Base-by-base conservation (phyloP, 2,888 invertebrate genomes). In the Hololepta plana region DNA sequence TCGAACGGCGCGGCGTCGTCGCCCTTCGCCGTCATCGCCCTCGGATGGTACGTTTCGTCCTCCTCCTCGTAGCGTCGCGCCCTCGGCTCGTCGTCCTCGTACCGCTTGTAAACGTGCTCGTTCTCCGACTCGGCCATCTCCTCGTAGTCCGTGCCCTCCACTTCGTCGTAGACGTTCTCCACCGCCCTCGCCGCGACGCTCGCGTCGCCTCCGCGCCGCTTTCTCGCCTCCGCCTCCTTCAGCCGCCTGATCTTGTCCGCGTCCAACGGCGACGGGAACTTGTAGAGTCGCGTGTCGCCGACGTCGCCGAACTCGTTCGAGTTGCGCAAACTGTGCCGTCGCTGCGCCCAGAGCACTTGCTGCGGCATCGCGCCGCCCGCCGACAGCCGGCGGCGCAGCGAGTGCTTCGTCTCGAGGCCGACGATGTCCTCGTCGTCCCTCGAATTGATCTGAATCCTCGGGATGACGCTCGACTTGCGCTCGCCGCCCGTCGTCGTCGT, bases 1-100 rank as follows among this genome's bases (percentile, higher is more conserved):
- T 62, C 61, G 34, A 67, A 68, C 0, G 65, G 63, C 42, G 64
- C 56, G 27, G 63, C 62, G 20, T 59, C 59, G 10, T 60, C 57
- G 7, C 28, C 19, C 36, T 31, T 32, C 20, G 10, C 15, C 44
- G 43, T 39, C 55, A 67, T 67, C 32, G 59, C 60, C 35, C 68
- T 58, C 2, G 76, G 75, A 49, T 73, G 70, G 45, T 76, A 76
- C 0, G 72, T 72, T 26, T 67, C 64, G 37, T 70, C 62, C 39
- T 75, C 73, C 15, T 64, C 62, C 12, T 51, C 52, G 31, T 42
- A 37, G 27, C 31, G n/a, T n/a, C n/a, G n/a, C n/a, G n/a, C n/a
- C n/a, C n/a, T n/a, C n/a, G n/a, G n/a, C n/a, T n/a, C n/a, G n/a
- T n/a, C n/a, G n/a, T n/a, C n/a, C n/a, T n/a, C n/a, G n/a, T 30